phyloP scores from a whole-genome alignment of 37 sponge, comb jelly and placozoan species.

The Hormiphora californensis region DNA sequence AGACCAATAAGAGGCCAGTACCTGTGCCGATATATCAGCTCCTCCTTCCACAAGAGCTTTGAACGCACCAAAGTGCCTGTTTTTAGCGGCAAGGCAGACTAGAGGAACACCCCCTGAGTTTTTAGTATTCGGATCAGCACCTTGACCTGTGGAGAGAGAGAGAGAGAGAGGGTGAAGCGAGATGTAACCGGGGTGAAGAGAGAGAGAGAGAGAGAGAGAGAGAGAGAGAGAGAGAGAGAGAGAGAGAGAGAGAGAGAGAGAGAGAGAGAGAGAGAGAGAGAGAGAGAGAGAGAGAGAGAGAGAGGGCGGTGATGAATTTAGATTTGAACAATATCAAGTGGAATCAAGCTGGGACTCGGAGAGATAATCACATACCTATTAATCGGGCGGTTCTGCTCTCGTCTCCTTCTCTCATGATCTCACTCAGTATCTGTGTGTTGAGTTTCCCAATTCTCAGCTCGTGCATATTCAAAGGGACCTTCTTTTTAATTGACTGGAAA shows the following conservation, averaged over 20 bases:
- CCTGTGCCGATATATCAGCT: not conserved
- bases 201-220: not conserved
- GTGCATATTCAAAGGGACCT: slow-evolving; percentile 12
- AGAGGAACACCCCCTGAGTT: slow-evolving; percentile 29
- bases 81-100: slow-evolving; percentile 28
- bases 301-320: no score
- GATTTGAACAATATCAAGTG: not conserved
- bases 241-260: not conserved
- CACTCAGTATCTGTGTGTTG: not conserved
- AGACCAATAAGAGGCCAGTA: no score
- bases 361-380: not conserved
- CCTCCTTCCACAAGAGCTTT: not conserved
- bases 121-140: slow-evolving; percentile 20
- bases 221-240: not conserved
- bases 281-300: not conserved
- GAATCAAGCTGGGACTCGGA: not conserved
- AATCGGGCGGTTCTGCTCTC: not conserved
- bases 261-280: not conserved
- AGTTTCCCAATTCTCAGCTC: slow-evolving; percentile 43
- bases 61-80: slow-evolving; percentile 42
- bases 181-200: not conserved
- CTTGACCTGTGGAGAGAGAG: slow-evolving; percentile 9
- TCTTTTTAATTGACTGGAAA: not conserved
- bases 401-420: slow-evolving; percentile 28
- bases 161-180: not conserved